Conservation (phyloP, 64 coral and sea anemone species). For the Dendronephthya gigantea region DNA sequence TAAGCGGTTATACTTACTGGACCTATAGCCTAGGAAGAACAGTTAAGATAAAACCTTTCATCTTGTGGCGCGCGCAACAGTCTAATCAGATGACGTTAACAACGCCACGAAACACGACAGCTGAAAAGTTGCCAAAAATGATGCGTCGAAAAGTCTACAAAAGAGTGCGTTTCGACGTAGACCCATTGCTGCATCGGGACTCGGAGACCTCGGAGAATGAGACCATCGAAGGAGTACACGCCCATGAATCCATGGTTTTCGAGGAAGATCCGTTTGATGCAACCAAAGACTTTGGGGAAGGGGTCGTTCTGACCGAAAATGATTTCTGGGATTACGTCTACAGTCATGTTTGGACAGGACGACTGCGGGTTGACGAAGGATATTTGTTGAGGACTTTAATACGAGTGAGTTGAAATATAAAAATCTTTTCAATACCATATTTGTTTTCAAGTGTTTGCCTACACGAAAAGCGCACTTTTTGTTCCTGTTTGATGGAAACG, state of each 20-base stretch:
- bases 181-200: not conserved
- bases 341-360: not conserved
- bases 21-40: too few relatives aligned
- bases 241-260: not conserved
- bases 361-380: not conserved
- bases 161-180: not conserved
- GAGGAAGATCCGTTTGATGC: not conserved
- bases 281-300: not conserved
- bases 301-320: not conserved
- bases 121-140: too few relatives aligned
- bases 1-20: too few relatives aligned
- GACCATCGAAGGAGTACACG: not conserved
- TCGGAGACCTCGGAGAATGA: not conserved
- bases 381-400: not conserved
- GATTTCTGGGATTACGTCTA: constrained; percentile 2
- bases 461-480: too few relatives aligned
- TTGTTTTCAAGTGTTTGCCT: too few relatives aligned
- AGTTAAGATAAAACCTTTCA: too few relatives aligned
- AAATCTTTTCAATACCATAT: too few relatives aligned
- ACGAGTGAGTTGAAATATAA: not conserved
- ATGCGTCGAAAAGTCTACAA: not conserved
- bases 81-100: too few relatives aligned
- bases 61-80: too few relatives aligned
- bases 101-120: too few relatives aligned
- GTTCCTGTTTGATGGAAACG: too few relatives aligned